Base-by-base conservation (phyloP, 2,113 vertebrate species). In the Peromyscus californicus region DNA sequence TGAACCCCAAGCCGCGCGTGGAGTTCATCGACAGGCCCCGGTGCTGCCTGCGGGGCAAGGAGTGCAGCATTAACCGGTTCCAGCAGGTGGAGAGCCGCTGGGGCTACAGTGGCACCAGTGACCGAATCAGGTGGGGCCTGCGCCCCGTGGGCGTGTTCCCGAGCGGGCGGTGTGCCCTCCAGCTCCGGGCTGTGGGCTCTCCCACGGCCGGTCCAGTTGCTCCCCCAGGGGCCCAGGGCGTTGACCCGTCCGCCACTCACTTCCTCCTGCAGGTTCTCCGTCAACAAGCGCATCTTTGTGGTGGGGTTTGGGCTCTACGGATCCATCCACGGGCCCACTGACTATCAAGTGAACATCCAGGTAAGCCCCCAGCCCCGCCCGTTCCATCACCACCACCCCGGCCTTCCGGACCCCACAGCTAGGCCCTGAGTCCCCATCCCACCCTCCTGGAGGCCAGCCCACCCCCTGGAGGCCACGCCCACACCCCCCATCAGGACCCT, bases 271-370 rank as follows among this genome's bases (percentile, higher is more conserved):
- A 99, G 99, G 98, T 99, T 99, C 98, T 99, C 99, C 0, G 99
- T 99, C 82, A 99, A 99, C 98, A 99, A 99, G 96, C 99, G 99
- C 98, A 99, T 99, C 99, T 99, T 99, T 96, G 99, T 99, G 75
- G 99, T 99, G 86, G 99, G 99, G 3, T 99, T 99, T 91, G 99
- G 99, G 82, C 99, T 99, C 61, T 99, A 99, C 1, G 99, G 99
- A 51, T 99, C 99, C 76, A 99, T 99, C 98, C 99, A 99, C 0
- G 99, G 99, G 85, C 99, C 99, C 19, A 99, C 99, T 12, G 99
- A 99, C 98, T 99, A 99, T 98, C 99, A 99, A 98, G 99, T 99
- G 74, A 99, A 99, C 95, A 99, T 99, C 98, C 99, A 99, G 99
- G 99, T 99, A 98, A 79, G 59, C 0, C 0, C 0, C 33, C 42